phyloP scores from a whole-genome alignment of 2,888 invertebrate species.

The Fragum fragum region DNA sequence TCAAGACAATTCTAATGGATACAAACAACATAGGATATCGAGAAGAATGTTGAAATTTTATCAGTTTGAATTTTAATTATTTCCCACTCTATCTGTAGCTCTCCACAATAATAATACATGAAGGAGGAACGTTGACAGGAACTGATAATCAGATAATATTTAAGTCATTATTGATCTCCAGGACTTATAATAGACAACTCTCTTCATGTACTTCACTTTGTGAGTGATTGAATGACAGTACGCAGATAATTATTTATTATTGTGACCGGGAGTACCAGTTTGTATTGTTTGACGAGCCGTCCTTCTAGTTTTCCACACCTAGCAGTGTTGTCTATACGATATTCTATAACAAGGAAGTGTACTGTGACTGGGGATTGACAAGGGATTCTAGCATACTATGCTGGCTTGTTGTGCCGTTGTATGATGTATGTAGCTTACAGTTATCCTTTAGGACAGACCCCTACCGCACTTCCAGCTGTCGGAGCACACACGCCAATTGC shows the following conservation, averaged over 20 bases:
- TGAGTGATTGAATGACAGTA: constrained; percentile 48
- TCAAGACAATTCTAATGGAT: too few species aligned
- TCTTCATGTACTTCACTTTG: constrained; percentile 41
- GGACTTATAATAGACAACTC: constrained; percentile 43
- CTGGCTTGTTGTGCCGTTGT: constrained; percentile 46
- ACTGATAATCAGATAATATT: constrained; percentile 62
- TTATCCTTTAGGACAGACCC: constrained; percentile 61
- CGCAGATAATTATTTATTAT: constrained; percentile 24
- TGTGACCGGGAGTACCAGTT: background rate
- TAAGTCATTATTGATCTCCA: constrained; percentile 58
- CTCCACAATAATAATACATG: too few species aligned
- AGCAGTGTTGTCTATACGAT: too few species aligned
- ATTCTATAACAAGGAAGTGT: constrained; percentile 18
- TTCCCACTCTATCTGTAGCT: too few species aligned
- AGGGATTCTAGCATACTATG: constrained; percentile 48
- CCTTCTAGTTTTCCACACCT: background rate
- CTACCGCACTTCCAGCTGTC: constrained; percentile 44
- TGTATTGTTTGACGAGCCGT: background rate
- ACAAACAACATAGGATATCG: too few species aligned
- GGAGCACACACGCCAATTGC: constrained; percentile 56
- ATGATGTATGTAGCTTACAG: constrained; percentile 65
- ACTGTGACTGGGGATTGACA: too few species aligned
- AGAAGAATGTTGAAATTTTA: too few species aligned
- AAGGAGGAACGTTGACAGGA: constrained; percentile 48
- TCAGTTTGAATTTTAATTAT: too few species aligned